Evolutionary conservation across 1,140 invertebrate species (phyloP).

Genomic region (Drosophila setifemur): DNA sequence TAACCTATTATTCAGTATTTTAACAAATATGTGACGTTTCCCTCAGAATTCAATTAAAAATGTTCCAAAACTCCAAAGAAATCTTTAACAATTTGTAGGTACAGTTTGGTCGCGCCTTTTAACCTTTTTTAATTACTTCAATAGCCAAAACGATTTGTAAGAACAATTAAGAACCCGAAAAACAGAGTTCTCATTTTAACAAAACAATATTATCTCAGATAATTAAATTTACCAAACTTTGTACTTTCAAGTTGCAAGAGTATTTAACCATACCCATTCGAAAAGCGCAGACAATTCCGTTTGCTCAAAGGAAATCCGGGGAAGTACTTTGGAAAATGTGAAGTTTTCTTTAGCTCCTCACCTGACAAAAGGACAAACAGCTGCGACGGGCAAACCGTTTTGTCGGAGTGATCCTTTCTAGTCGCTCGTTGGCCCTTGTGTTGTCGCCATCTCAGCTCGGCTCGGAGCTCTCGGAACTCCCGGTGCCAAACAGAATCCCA

Average conservation of each 20-base stretch:
- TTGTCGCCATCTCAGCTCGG: slow-evolving; percentile 1
- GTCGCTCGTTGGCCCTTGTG: slow-evolving; percentile 24
- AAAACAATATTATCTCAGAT: slow-evolving; percentile 8
- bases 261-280: not conserved
- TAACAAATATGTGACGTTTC: too few relatives aligned
- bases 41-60: too few relatives aligned
- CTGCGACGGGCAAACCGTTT: slow-evolving; percentile 47
- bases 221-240: slow-evolving; percentile 18
- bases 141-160: not conserved
- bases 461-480: too few relatives aligned
- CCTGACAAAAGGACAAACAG: slow-evolving; percentile 66
- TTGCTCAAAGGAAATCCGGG: slow-evolving; percentile 27
- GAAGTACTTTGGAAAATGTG: slow-evolving; percentile 16
- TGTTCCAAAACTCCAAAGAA: too few relatives aligned
- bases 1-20: too few relatives aligned
- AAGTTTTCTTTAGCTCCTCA: slow-evolving; percentile 33
- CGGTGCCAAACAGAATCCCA: not conserved
- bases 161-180: not conserved
- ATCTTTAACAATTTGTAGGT: too few relatives aligned
- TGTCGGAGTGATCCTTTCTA: slow-evolving; percentile 32
- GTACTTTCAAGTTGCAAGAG: slow-evolving; percentile 1
- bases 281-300: slow-evolving; percentile 2
- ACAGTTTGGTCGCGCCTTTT: too few relatives aligned
- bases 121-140: too few relatives aligned
- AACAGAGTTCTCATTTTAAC: not conserved